Conservation (phyloP, 1,140 invertebrate genomes). For the Popillia japonica region DNA sequence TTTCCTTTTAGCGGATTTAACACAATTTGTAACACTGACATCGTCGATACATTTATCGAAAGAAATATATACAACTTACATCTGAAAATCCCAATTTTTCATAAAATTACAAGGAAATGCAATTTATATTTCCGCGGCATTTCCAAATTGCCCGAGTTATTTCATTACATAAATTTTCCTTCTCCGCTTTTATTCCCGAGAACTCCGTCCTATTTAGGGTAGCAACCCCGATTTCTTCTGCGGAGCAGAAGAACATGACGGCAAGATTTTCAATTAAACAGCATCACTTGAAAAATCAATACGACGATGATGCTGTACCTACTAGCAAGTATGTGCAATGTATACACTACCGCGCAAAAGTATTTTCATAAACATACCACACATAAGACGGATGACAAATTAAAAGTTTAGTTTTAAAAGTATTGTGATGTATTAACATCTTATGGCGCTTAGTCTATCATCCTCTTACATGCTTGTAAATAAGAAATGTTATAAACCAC, state of each 20-base stretch:
- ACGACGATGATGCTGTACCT: slow-evolving; percentile 32
- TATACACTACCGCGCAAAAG: not conserved
- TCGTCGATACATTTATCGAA: not conserved
- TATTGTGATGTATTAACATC: too few species aligned
- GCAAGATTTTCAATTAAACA: slow-evolving; percentile 41
- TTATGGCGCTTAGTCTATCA: too few species aligned
- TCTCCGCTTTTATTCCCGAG: not conserved
- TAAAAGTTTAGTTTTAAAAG: too few species aligned
- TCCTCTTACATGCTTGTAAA: too few species aligned
- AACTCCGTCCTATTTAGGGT: not conserved
- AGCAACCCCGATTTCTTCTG: slow-evolving; percentile 38
- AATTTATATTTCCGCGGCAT: not conserved
- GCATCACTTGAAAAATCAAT: slow-evolving; percentile 40
- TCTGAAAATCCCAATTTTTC: not conserved
- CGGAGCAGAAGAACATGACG: not conserved
- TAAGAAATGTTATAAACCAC: too few species aligned
- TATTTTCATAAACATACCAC: too few species aligned
- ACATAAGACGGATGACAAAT: too few species aligned
- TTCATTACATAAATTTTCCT: slow-evolving; percentile 1
- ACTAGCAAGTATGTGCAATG: not conserved
- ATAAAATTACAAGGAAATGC: not conserved
- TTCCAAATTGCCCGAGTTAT: slow-evolving; percentile 1
- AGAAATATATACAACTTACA: not conserved
- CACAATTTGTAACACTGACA: too few species aligned
- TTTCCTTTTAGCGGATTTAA: too few species aligned